Percentiles rank a stretch among this genome's conserved stretches.
Evolutionary conservation across 64 coral and sea anemone species (phyloP).

Genomic region (Dendronephthya gigantea): DNA sequence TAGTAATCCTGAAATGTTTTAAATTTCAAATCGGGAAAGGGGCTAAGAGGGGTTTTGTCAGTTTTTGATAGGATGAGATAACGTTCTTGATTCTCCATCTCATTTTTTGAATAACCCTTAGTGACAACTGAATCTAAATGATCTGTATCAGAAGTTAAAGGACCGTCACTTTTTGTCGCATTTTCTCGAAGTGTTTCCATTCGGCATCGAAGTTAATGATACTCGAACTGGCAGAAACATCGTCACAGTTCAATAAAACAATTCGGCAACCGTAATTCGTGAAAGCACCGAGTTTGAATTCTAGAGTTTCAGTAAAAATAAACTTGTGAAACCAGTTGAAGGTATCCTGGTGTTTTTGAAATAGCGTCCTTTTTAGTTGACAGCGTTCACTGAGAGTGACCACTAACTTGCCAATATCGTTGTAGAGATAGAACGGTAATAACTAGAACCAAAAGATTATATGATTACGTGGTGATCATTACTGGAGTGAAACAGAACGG

Average conservation of each 20-base stretch:
- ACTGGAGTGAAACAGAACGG: no score
- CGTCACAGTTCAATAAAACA: neutral
- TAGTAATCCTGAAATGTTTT: neutral
- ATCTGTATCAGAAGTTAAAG: neutral
- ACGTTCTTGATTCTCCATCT: neutral
- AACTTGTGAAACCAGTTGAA: conserved; percentile 1
- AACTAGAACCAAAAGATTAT: neutral
- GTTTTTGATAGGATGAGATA: neutral
- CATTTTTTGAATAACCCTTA: neutral
- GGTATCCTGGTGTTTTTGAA: neutral
- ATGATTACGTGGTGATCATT: neutral
- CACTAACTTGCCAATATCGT: neutral
- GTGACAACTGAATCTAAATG: neutral
- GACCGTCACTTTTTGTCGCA: neutral
- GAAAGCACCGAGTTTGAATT: neutral
- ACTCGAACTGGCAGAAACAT: neutral
- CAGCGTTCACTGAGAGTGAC: neutral
- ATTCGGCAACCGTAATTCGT: neutral
- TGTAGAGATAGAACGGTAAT: neutral
- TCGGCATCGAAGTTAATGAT: neutral
- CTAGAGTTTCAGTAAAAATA: neutral
- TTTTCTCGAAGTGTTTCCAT: neutral
- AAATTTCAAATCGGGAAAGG: neutral
- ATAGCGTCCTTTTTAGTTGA: neutral
- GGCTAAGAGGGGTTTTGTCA: neutral